These are phyloP conservation scores for Pollenia griseotomentosa DNA, from an alignment of 2,888 invertebrate species.

Conservation along the genomic window DNA sequence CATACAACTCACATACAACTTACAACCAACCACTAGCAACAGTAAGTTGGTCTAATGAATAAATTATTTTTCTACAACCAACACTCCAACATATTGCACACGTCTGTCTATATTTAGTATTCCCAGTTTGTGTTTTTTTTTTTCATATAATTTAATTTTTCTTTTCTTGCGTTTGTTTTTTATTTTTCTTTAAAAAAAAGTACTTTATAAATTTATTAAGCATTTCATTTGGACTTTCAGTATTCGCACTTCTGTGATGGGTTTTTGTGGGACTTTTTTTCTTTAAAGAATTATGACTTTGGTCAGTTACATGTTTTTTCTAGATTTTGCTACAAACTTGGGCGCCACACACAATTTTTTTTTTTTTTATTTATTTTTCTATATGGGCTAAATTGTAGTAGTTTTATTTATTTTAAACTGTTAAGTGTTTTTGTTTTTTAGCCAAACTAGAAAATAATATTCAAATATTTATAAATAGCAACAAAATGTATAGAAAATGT, in stretches of 20 bases:
- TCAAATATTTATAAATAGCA: constrained; percentile 11
- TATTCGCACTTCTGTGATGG: constrained; percentile 23
- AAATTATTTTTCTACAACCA: constrained; percentile 64
- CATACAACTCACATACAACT: constrained; percentile 1
- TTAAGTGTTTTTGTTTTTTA: constrained; percentile 29
- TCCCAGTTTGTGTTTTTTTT: constrained; percentile 24
- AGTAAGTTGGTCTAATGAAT: constrained; percentile 72
- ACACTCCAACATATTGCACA: constrained; percentile 60
- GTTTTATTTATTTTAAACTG: neutral
- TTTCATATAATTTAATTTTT: neutral
- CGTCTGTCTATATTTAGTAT: constrained; percentile 60
- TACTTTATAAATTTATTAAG: constrained; percentile 57
- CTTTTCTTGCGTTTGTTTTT: neutral
- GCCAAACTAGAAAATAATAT: constrained; percentile 1
- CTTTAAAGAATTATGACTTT: constrained; percentile 58
- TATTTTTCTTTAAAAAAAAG: constrained; percentile 5
- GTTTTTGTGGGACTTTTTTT: constrained; percentile 19
- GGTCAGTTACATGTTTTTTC: constrained; percentile 42
- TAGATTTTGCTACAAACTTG: constrained; percentile 37
- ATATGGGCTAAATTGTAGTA: constrained; percentile 47
- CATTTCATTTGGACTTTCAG: constrained; percentile 20
- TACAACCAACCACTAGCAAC: constrained; percentile 29
- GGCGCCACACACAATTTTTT: constrained; percentile 63
- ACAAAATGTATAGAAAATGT: neutral
- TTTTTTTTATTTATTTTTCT: constrained; percentile 6